Percentiles rank a stretch among this genome's conserved stretches.
These are phyloP conservation scores for Harpalus rufipes DNA, from an alignment of 2,888 invertebrate species.

Conservation along the genomic window DNA sequence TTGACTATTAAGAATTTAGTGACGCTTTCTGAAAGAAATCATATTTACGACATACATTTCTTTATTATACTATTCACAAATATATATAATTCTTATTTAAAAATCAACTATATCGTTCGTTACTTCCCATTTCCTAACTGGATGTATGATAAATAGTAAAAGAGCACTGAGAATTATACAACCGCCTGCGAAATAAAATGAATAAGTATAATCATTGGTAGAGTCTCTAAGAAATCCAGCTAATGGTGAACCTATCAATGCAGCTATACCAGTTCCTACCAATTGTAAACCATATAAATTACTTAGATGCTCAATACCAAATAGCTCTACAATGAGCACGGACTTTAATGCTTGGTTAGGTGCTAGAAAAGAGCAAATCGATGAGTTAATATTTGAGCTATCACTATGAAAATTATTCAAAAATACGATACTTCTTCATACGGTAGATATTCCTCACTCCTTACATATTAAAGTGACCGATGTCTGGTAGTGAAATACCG, in stretches of 20 bases:
- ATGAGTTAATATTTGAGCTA: too few relatives aligned
- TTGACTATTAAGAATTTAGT: too few relatives aligned
- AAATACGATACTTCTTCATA: too few relatives aligned
- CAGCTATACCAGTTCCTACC: conserved; percentile 94
- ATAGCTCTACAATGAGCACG: conserved; percentile 91
- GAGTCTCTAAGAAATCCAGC: conserved; percentile 72
- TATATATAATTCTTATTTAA: neutral
- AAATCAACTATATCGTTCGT: conserved; percentile 48
- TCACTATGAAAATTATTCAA: too few relatives aligned
- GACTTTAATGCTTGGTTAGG: conserved; percentile 87
- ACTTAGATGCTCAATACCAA: conserved; percentile 94
- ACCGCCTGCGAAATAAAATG: conserved; percentile 73
- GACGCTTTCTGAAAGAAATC: too few relatives aligned
- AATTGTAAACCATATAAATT: conserved; percentile 95
- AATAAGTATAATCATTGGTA: conserved; percentile 70
- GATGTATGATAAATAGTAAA: conserved; percentile 72
- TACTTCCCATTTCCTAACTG: conserved; percentile 71
- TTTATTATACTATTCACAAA: too few relatives aligned
- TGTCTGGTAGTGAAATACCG: too few relatives aligned
- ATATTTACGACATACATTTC: too few relatives aligned
- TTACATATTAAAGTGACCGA: too few relatives aligned
- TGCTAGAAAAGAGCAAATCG: conserved; percentile 78
- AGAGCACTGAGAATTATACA: conserved; percentile 72
- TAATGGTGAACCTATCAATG: conserved; percentile 85
- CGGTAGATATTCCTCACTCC: too few relatives aligned